Evolutionary conservation across 1,140 invertebrate species (phyloP).

Genomic region (Drosophila erecta): DNA sequence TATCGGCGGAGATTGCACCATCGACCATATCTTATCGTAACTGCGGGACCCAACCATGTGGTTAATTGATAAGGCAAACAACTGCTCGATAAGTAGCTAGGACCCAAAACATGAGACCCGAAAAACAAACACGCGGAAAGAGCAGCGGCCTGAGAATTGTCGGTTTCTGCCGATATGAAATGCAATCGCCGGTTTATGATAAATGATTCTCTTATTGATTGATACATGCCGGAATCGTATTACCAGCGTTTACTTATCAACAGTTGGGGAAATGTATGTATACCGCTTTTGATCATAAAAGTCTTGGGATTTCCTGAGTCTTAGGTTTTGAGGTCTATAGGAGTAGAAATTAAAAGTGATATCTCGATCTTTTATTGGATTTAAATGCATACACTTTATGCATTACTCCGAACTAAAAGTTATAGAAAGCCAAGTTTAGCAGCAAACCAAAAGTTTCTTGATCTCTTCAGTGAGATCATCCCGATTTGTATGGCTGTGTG

Average conservation of each 20-base stretch:
- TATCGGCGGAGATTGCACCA: conserved; percentile 38
- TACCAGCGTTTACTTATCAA: conserved; percentile 9
- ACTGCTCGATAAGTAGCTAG: conserved; percentile 53
- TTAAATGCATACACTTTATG: background rate
- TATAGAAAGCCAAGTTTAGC: background rate
- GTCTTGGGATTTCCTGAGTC: background rate
- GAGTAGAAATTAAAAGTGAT: no score
- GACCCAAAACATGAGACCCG: conserved; percentile 41
- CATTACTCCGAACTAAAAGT: background rate
- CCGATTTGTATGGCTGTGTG: conserved; percentile 14
- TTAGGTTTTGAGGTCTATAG: no score
- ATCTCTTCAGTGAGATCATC: conserved; percentile 22
- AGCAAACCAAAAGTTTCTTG: conserved; percentile 13
- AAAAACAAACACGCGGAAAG: conserved; percentile 30
- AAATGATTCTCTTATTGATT: conserved; percentile 40
- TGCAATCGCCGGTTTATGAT: conserved; percentile 20
- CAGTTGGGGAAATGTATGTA: conserved; percentile 3
- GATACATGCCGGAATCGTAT: conserved; percentile 32
- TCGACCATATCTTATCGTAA: conserved; percentile 53
- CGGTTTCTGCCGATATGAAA: conserved; percentile 23
- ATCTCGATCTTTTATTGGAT: no score
- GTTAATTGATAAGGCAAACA: conserved; percentile 42
- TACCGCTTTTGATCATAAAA: background rate
- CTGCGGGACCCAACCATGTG: conserved; percentile 39
- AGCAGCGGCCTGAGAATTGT: background rate